Percentiles rank a stretch among this genome's conserved stretches.
These are phyloP conservation scores for Trichogramma pretiosum DNA, from an alignment of 1,140 invertebrate species.

Conservation along the genomic window DNA sequence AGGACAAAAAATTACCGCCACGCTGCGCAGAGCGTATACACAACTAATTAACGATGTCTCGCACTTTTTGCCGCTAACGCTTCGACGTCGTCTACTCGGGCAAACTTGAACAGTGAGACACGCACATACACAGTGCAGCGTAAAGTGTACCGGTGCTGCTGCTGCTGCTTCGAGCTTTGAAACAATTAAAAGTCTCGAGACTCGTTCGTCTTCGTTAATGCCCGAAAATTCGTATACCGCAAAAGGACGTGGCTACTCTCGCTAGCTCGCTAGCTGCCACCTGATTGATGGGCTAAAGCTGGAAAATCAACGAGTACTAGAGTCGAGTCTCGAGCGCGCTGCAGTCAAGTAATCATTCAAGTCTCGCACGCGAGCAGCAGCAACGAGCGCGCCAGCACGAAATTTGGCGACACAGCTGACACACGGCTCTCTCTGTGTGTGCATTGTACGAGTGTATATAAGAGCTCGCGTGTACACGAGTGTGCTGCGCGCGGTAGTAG, in stretches of 20 bases:
- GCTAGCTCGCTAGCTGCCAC: not conserved
- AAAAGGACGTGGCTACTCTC: not conserved
- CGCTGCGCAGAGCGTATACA: no score
- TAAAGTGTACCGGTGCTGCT: not conserved
- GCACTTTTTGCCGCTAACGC: not conserved
- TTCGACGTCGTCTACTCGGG: not conserved
- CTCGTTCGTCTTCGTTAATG: slow-evolving; percentile 25
- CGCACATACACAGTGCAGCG: not conserved
- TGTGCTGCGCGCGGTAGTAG: no score
- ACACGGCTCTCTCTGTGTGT: no score
- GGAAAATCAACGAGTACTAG: slow-evolving; percentile 1
- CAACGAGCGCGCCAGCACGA: no score
- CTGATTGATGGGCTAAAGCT: slow-evolving; percentile 13
- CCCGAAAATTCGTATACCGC: slow-evolving; percentile 6
- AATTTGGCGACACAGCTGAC: no score
- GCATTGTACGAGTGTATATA: no score
- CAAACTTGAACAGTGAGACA: not conserved
- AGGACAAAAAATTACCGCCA: not conserved
- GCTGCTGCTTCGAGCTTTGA: no score
- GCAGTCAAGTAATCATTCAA: not conserved
- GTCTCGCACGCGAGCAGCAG: not conserved
- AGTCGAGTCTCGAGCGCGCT: not conserved
- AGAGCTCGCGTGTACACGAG: no score
- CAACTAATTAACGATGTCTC: no score
- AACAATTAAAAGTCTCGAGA: slow-evolving; percentile 17